Evolutionary conservation across 2,888 invertebrate genomes (phyloP).

Genomic region (Cenopis cana): DNA sequence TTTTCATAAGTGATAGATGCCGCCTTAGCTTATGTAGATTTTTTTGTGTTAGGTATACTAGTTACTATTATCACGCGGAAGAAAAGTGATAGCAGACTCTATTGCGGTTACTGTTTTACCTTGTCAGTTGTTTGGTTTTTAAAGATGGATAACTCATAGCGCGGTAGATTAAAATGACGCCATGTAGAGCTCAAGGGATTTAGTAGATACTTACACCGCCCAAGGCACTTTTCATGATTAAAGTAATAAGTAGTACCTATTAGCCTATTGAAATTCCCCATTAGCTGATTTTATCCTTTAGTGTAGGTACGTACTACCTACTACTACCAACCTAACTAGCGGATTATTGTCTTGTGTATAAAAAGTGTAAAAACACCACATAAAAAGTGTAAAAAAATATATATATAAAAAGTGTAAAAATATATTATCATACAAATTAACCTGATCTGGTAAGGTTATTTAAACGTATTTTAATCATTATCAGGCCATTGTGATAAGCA

Average conservation of each 20-base stretch:
- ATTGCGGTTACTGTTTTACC: slow-evolving; percentile 53
- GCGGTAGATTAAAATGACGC: slow-evolving; percentile 66
- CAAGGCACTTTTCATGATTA: slow-evolving; percentile 43
- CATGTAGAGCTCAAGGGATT: slow-evolving; percentile 64
- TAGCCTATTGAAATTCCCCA: too few relatives aligned
- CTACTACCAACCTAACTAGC: too few relatives aligned
- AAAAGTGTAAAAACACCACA: too few relatives aligned
- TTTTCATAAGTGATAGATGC: not conserved
- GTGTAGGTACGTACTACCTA: too few relatives aligned
- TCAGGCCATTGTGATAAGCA: slow-evolving; percentile 75
- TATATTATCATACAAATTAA: not conserved
- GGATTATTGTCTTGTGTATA: too few relatives aligned
- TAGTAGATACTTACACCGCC: slow-evolving; percentile 49
- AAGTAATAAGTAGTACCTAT: too few relatives aligned
- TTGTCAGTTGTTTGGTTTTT: slow-evolving; percentile 65
- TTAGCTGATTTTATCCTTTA: too few relatives aligned
- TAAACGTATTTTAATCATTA: slow-evolving; percentile 79
- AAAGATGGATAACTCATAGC: slow-evolving; percentile 66
- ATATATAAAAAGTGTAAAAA: too few relatives aligned
- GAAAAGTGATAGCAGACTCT: slow-evolving; percentile 25
- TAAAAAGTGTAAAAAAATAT: too few relatives aligned
- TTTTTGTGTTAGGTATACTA: not conserved
- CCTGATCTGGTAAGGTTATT: slow-evolving; percentile 49
- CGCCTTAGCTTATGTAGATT: not conserved
- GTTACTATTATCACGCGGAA: slow-evolving; percentile 19